Percentiles rank a stretch among this genome's conserved stretches.
Conservation (phyloP, 2,888 invertebrate genomes). For the Ceriagrion tenellum region DNA sequence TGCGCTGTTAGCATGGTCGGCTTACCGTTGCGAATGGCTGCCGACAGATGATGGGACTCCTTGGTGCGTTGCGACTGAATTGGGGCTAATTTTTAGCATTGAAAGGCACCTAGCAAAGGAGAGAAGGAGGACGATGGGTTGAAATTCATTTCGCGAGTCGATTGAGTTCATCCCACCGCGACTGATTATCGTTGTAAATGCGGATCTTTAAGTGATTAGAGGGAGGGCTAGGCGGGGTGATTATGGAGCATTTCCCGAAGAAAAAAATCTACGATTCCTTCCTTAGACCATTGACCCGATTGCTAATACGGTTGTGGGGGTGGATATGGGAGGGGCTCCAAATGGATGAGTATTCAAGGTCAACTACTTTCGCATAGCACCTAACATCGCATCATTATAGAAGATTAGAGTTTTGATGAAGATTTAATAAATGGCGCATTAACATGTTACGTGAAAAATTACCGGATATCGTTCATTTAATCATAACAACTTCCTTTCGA, state of each 20-base stretch:
- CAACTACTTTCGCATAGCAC: neutral
- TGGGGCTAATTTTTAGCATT: slow-evolving; percentile 48
- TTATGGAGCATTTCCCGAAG: neutral
- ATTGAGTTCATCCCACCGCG: slow-evolving; percentile 14
- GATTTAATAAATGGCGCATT: too few species aligned
- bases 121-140: neutral
- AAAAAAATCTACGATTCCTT: neutral
- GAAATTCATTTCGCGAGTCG: neutral
- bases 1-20: neutral
- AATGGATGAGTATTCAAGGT: neutral
- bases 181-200: slow-evolving; percentile 5
- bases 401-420: neutral
- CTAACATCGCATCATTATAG: neutral
- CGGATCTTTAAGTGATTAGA: neutral
- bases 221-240: neutral
- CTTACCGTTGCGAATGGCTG: neutral
- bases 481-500: too few species aligned
- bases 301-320: neutral
- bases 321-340: neutral
- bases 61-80: slow-evolving; percentile 29
- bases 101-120: neutral
- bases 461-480: too few species aligned
- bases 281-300: slow-evolving; percentile 26
- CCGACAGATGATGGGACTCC: neutral
- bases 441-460: too few species aligned